Evolutionary conservation across 2,888 invertebrate species (phyloP), one percentile per base, ranked within the genome.

Genomic region (Lithophane semibrunnea): DNA sequence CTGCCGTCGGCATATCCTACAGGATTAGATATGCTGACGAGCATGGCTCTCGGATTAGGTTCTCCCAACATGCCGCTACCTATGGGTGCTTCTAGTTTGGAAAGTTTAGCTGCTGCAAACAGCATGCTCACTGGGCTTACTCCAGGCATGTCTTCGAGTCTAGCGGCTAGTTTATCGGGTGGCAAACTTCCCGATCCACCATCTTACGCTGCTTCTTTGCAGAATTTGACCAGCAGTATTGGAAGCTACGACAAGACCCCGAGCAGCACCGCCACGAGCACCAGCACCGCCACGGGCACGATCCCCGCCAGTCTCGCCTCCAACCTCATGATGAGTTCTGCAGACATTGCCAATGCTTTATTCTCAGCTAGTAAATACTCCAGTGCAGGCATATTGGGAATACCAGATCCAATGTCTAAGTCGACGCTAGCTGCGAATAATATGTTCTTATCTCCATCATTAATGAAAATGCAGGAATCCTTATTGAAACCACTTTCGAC

Each of bases 321-420:
- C 0, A 97, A 97, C 89, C 93, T 97, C 56, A 97, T 97, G 97
- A 95, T 97, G 93, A 97, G 97, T 80, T 97, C 97, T 1, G 97
- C 97, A 16, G 97, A 98, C 88, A 97, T 98, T 73, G 97, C 98
- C 0, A 97, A 97, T 90, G 97, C 98, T 73, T 94, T 98, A 72
- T 98, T 98, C 90, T 98, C 97, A 74, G 97, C 97, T 2, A 97
- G 97, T 65, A 97, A 97, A 92, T 97, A 97, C 90, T 97, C 97
- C 3, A 97, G 97, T 85, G 97, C 97, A 21, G 97, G 97, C 37
- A 95, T 98, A 73, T 94, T 98, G 56, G 97, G 97, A 9, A 97
- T 98, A 86, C 98, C 98, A 0, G 98, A 98, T 93, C 98, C 98
- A 0, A 97, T 98, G 95, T 97, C 98, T 0, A 98, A 98, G 90